Evolutionary conservation across 2,888 invertebrate species (phyloP).

Genomic region (Timandra comae): DNA sequence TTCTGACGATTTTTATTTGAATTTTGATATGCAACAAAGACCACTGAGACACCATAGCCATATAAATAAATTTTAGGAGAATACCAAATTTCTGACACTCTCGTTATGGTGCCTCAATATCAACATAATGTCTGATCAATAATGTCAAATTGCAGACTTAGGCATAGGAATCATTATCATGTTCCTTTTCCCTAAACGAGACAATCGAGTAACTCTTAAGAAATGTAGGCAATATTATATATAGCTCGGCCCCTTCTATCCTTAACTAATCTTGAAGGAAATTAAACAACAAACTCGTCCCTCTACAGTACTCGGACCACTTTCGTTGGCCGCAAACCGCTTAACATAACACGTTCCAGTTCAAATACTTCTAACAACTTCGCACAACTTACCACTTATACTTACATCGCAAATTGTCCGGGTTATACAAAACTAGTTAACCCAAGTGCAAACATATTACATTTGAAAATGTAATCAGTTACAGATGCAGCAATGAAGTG

Average conservation of each 20-base stretch:
- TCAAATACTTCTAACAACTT: conserved; percentile 25
- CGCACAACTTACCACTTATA: conserved; percentile 15
- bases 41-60: no score
- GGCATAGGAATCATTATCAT: no score
- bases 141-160: no score
- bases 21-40: no score
- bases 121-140: no score
- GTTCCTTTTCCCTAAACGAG: no score
- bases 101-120: no score
- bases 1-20: no score
- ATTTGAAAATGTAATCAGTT: conserved; percentile 39
- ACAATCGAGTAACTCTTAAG: no score
- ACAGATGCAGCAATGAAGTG: conserved; percentile 36
- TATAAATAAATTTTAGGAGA: no score
- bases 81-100: no score
- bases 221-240: no score
- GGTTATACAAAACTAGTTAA: conserved; percentile 22
- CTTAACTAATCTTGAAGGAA: conserved; percentile 37
- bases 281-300: conserved; percentile 45
- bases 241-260: conserved; percentile 3
- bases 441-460: conserved; percentile 31
- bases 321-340: conserved; percentile 43
- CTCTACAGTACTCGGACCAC: conserved; percentile 38
- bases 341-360: conserved; percentile 35
- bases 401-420: conserved; percentile 25